Evolutionary conservation across 2,113 vertebrate species (phyloP).

Genomic region (Struthidea cinerea): DNA sequence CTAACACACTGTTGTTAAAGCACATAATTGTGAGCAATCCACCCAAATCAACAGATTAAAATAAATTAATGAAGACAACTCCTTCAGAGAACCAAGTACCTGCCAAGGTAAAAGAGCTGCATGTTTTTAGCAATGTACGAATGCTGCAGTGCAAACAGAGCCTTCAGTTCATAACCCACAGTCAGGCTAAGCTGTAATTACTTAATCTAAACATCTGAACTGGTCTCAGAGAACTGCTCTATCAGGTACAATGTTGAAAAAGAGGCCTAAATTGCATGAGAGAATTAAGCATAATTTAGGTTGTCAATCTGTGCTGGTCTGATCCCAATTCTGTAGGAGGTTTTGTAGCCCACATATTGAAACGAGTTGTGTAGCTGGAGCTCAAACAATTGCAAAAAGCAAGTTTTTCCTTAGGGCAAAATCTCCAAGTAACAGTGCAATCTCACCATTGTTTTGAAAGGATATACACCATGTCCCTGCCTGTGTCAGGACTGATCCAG

Average conservation of each 20-base stretch:
- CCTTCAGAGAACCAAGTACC: neutral
- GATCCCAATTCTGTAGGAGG: neutral
- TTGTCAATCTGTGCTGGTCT: neutral
- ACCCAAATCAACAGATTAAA: neutral
- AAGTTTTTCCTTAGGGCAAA: slow-evolving; percentile 43
- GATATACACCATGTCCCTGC: slow-evolving; percentile 17
- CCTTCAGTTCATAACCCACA: neutral
- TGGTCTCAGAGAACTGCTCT: neutral
- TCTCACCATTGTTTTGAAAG: slow-evolving; percentile 49
- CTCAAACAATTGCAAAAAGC: slow-evolving; percentile 51
- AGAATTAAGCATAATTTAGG: slow-evolving; percentile 15
- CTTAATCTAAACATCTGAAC: slow-evolving; percentile 43
- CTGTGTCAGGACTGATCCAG: slow-evolving; percentile 23
- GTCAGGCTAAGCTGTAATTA: slow-evolving; percentile 2
- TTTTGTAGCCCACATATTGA: neutral
- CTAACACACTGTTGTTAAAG: neutral
- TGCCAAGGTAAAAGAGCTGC: neutral
- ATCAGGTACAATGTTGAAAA: slow-evolving; percentile 14
- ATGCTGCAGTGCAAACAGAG: neutral
- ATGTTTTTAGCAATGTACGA: neutral
- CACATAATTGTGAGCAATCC: neutral
- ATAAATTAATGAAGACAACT: neutral
- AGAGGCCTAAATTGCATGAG: neutral
- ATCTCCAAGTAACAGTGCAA: slow-evolving; percentile 47
- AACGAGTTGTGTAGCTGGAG: neutral